Evolutionary conservation across 2,888 invertebrate species (phyloP), one percentile per base, ranked within the genome.

Genomic region (Melieria crassipennis): DNA sequence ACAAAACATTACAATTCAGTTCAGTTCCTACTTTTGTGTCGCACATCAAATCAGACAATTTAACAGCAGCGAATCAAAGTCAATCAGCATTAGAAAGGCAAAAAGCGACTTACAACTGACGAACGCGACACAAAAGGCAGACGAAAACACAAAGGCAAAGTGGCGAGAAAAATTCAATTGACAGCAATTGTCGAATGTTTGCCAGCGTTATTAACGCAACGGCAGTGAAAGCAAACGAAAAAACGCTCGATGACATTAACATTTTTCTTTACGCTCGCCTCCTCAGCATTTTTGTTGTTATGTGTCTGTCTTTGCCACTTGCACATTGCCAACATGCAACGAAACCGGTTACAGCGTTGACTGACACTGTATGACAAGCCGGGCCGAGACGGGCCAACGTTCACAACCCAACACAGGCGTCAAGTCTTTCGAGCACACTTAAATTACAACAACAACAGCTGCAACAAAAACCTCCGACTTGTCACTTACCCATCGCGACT

Each of bases 401-500:
- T 7, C n/a, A 62, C 10, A 47, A 13, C 63, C 9, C 4, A 11
- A 43, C 62, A 65, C 52, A 52, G 7, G 10, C 6, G 4, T 7
- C 11, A 11, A 1, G 11, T 5, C 13, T 7, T 52, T 6, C 52
- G 10, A 50, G 11, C 52, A 4, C 10, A 52, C 52, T n/a, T 30
- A 30, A 30, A 30, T 30, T 30, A 30, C 2, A 30, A 30, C 30
- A 30, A 30, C 30, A 30, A 30, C 16, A 16, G 2, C 16, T 1
- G 2, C 16, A 16, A 16, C 30, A 30, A 30, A 1, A 30, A 30
- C 30, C 30, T 1, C 3, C 30, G 30, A 10, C 67, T 47, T 66
- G 13, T 50, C 61, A 77, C 79, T 68, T 77, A 83, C 83, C 79
- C 78, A 76, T 81, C 80, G 70, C 75, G 78, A 47, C 76, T 78